Conservation (phyloP, 2,797 vertebrate species). For the Coendou prehensilis region DNA sequence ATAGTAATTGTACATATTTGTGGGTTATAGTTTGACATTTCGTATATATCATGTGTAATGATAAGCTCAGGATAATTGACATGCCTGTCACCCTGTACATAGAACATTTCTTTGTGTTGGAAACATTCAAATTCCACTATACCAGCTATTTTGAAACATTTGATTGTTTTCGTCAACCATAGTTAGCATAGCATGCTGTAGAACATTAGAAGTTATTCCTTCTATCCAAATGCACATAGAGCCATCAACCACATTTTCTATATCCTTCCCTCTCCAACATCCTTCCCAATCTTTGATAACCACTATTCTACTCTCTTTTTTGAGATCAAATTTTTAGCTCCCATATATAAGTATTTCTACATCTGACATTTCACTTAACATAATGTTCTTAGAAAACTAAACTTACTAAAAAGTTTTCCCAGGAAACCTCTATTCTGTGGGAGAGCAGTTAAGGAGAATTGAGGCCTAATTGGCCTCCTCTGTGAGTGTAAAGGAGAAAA, state of each 20-base stretch:
- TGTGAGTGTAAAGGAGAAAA: too few relatives aligned
- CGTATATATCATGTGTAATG: too few relatives aligned
- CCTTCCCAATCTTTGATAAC: too few relatives aligned
- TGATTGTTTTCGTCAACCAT: too few relatives aligned
- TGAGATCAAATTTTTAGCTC: background rate
- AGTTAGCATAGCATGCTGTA: background rate
- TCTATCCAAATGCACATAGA: background rate
- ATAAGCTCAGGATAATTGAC: background rate
- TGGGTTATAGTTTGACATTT: background rate
- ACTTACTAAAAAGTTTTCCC: slow-evolving; percentile 19
- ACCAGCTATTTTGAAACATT: background rate
- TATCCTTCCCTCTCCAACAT: background rate
- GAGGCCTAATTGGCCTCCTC: too few relatives aligned
- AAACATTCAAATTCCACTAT: background rate
- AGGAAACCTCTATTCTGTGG: background rate
- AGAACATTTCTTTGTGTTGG: background rate
- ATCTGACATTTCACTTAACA: background rate
- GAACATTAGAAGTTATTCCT: background rate
- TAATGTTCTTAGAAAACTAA: background rate
- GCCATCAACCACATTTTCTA: too few relatives aligned
- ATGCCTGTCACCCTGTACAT: too few relatives aligned
- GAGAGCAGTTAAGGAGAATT: too few relatives aligned
- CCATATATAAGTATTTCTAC: background rate
- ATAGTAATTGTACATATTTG: background rate
- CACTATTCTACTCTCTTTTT: background rate